A percentile compares a stretch with the other conserved stretches of the same genome.
Evolutionary conservation across 2,113 vertebrate species (phyloP).

Genomic region (Hiodon alosoides): DNA sequence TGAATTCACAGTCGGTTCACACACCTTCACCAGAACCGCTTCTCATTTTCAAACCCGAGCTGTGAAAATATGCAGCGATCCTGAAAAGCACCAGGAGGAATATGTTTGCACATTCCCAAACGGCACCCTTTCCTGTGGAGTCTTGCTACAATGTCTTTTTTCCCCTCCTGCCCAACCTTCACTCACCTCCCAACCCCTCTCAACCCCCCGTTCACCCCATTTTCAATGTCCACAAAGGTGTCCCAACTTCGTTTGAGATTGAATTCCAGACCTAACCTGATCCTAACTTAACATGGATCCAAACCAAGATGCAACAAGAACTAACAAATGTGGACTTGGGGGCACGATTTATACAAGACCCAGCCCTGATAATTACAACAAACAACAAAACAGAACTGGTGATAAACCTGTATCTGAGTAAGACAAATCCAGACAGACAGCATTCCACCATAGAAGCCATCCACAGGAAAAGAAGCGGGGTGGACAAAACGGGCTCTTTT

Average conservation of each 20-base stretch:
- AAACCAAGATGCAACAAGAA: too few species aligned
- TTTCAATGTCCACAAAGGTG: too few species aligned
- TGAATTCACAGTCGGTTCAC: constrained; percentile 20
- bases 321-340: too few species aligned
- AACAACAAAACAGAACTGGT: neutral
- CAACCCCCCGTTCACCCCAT: neutral
- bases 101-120: constrained; percentile 41
- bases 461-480: neutral
- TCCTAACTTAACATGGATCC: too few species aligned
- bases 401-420: neutral
- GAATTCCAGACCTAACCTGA: too few species aligned
- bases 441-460: constrained; percentile 4
- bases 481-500: too few species aligned
- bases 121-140: constrained; percentile 10
- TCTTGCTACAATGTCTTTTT: neutral
- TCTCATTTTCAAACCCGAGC: constrained; percentile 22
- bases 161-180: neutral
- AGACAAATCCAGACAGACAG: neutral
- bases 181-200: constrained; percentile 1
- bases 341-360: too few species aligned
- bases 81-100: constrained; percentile 37
- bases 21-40: neutral
- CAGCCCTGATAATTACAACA: neutral
- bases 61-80: constrained; percentile 57
- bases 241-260: too few species aligned